A percentile compares a stretch with the other conserved stretches of the same genome.
Conservation (phyloP, 2,113 vertebrate genomes). For the Misgurnus mizolepis region DNA sequence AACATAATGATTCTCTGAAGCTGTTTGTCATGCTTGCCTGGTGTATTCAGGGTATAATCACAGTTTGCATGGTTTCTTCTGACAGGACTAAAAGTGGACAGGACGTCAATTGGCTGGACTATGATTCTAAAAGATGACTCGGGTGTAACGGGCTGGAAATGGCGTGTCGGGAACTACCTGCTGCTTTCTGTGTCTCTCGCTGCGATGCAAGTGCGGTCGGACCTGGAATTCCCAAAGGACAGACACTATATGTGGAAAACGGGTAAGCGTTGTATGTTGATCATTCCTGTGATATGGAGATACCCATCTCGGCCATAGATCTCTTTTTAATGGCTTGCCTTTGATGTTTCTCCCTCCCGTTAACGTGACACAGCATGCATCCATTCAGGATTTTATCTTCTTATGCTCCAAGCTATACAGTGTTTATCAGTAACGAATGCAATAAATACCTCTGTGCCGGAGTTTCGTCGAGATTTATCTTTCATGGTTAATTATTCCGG, state of each 20-base stretch:
- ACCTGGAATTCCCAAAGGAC: constrained; percentile 79
- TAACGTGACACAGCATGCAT: constrained; percentile 29
- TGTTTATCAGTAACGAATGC: constrained; percentile 12
- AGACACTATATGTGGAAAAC: constrained; percentile 91
- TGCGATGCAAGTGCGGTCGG: constrained; percentile 74
- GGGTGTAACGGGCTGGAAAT: constrained; percentile 75
- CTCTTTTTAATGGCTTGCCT: constrained; percentile 7
- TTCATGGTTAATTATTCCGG: background rate
- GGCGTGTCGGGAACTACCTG: constrained; percentile 74
- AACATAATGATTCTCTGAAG: constrained; percentile 21
- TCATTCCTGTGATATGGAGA: constrained; percentile 33
- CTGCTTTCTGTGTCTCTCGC: constrained; percentile 78
- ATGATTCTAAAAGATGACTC: constrained; percentile 86
- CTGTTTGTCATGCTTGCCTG: constrained; percentile 3
- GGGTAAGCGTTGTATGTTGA: constrained; percentile 76
- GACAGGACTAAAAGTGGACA: constrained; percentile 81
- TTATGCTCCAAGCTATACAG: background rate
- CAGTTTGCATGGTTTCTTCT: constrained; percentile 41
- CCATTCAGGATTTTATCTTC: constrained; percentile 23
- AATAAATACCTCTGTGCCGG: background rate
- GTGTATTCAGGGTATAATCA: constrained; percentile 14
- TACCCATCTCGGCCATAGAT: background rate
- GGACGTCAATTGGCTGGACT: constrained; percentile 81
- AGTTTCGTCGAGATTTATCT: background rate
- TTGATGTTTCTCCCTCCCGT: constrained; percentile 29